phyloP scores from a whole-genome alignment of 2,797 vertebrate genomes.

The Tamandua tetradactyla region DNA sequence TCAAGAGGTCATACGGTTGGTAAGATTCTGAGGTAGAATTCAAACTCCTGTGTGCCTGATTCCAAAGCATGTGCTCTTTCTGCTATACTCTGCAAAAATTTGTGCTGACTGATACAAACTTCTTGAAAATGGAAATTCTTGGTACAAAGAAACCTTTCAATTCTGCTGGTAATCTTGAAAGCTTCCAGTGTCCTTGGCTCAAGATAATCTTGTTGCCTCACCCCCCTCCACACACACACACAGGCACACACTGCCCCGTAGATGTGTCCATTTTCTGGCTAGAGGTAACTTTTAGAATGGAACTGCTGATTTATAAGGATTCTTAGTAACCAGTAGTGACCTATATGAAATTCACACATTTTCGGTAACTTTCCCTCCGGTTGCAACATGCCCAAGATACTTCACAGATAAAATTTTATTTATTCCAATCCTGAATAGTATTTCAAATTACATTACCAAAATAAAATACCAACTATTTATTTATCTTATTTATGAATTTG shows the following conservation, averaged over 20 bases:
- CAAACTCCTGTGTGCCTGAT: constrained; percentile 15
- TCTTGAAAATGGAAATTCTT: constrained; percentile 63
- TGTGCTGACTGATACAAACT: constrained; percentile 60
- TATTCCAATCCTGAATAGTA: constrained; percentile 36
- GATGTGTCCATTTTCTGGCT: constrained; percentile 33
- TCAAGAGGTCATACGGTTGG: background rate
- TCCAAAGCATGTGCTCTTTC: constrained; percentile 31
- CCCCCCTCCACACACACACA: too few species aligned
- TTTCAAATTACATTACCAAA: constrained; percentile 50
- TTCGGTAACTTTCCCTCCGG: constrained; percentile 41
- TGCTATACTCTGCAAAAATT: background rate
- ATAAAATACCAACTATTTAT: constrained; percentile 50
- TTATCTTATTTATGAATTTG: constrained; percentile 39
- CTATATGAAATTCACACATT: constrained; percentile 46
- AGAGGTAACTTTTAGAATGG: constrained; percentile 48
- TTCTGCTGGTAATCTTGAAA: constrained; percentile 67
- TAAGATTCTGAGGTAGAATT: constrained; percentile 11
- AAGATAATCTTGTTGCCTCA: constrained; percentile 17
- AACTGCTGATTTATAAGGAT: constrained; percentile 46
- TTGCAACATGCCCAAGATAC: constrained; percentile 38
- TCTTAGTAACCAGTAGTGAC: background rate
- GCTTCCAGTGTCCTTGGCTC: constrained; percentile 38
- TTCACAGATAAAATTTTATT: constrained; percentile 53
- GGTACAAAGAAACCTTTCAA: constrained; percentile 60
- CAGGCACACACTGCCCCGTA: too few species aligned